Evolutionary conservation across 2,888 invertebrate genomes (phyloP).

Genomic region (Amiota minor): DNA sequence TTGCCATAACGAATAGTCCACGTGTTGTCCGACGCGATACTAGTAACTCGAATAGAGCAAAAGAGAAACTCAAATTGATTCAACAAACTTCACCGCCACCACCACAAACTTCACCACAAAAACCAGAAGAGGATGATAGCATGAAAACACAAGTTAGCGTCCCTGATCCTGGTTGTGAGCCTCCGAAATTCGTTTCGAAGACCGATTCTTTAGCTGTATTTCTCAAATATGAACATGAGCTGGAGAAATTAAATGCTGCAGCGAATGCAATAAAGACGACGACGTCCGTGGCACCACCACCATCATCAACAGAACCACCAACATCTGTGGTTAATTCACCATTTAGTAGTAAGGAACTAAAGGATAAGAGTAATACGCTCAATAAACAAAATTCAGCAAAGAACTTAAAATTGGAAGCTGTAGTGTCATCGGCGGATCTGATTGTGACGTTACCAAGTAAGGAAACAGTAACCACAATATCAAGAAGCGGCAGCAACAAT

Average conservation of each 20-base stretch:
- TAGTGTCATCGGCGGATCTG: constrained; percentile 33
- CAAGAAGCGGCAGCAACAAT: neutral
- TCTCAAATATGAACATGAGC: constrained; percentile 72
- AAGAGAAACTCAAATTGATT: constrained; percentile 60
- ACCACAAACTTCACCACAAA: constrained; percentile 18
- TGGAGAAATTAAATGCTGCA: constrained; percentile 60
- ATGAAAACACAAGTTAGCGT: neutral
- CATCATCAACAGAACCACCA: constrained; percentile 34
- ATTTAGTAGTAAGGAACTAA: constrained; percentile 65
- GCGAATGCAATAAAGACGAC: neutral
- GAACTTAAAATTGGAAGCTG: constrained; percentile 48
- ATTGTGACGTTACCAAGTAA: neutral
- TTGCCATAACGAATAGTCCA: constrained; percentile 66
- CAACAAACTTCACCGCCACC: constrained; percentile 18
- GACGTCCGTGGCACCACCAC: neutral
- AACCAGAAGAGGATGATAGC: neutral
- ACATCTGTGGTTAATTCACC: constrained; percentile 27
- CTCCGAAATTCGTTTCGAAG: constrained; percentile 62
- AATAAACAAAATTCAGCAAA: constrained; percentile 73
- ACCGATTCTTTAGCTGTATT: constrained; percentile 73
- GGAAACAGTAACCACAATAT: neutral
- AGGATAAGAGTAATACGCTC: constrained; percentile 72
- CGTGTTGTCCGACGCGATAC: constrained; percentile 70
- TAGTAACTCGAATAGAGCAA: constrained; percentile 64
- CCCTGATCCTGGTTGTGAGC: neutral